Base-by-base conservation (phyloP, 2,888 invertebrate genomes). In the Rugalucina vietnamica region DNA sequence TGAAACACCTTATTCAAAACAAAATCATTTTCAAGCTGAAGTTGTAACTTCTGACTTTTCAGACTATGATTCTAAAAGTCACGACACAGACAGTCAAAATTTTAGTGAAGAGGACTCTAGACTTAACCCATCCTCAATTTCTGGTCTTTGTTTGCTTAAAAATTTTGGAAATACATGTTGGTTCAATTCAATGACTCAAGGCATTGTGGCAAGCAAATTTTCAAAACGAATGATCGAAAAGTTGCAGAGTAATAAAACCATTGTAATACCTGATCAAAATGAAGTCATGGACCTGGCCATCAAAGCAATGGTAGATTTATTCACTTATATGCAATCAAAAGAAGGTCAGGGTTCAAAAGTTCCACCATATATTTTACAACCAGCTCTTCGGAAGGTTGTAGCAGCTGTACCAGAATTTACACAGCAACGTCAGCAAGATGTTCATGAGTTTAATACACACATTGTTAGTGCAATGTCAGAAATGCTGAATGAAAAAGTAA, bases 111-210 rank as follows among this genome's bases (percentile, higher is more conserved):
- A n/a, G n/a, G n/a, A n/a, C n/a, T n/a, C n/a, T n/a, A n/a, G n/a
- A n/a, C n/a, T n/a, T n/a, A n/a, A n/a, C n/a, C n/a, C n/a, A n/a
- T n/a, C n/a, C n/a, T n/a, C n/a, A n/a, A n/a, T n/a, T n/a, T n/a
- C n/a, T n/a, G n/a, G n/a, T n/a, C n/a, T n/a, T 29, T 75, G 75
- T 32, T 4, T 29, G 29, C 50, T 75, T 18, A 32, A 29, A 49
- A 75, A 75, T 57, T 75, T 54, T 49, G 50, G 54, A n/a, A 50
- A 34, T 5, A 54, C 32, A 21, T 75, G 75, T n/a, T 75, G 75
- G 50, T 21, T 75, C 1, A 75, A 75, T 50, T 49, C 75, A 12
- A 54, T 75, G 34, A 21, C 29, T 14, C 75, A 75, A n/a, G n/a
- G n/a, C n/a, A n/a, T n/a, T n/a, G n/a, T n/a, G n/a, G n/a, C n/a